Conservation (phyloP, 2,888 invertebrate species). For the Cerastis rubricosa region DNA sequence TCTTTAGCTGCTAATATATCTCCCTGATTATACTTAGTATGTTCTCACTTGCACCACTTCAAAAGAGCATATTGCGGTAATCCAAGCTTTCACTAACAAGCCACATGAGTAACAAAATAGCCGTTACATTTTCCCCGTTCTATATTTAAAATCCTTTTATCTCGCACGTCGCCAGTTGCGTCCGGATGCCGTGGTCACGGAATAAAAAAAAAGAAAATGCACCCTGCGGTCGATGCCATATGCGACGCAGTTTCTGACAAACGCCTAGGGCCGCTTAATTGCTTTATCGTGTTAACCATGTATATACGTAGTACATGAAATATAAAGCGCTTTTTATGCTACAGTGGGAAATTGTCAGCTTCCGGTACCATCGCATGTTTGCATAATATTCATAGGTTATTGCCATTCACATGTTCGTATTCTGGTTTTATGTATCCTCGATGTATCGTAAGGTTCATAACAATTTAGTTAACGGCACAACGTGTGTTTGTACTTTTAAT, state of each 20-base stretch:
- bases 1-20: background rate
- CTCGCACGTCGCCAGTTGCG: constrained; percentile 68
- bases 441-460: constrained; percentile 20
- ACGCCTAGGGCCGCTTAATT: constrained; percentile 59
- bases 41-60: constrained; percentile 46
- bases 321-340: constrained; percentile 50
- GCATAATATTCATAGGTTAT: constrained; percentile 45
- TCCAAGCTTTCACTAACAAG: constrained; percentile 48
- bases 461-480: constrained; percentile 36
- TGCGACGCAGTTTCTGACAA: constrained; percentile 70
- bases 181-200: constrained; percentile 69
- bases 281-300: constrained; percentile 58
- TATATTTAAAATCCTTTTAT: constrained; percentile 85
- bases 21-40: background rate
- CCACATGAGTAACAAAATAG: constrained; percentile 61
- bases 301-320: constrained; percentile 8
- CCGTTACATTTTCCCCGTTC: constrained; percentile 77
- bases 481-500: constrained; percentile 20
- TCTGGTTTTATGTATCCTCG: constrained; percentile 34
- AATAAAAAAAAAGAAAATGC: constrained; percentile 72
- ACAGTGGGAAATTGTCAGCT: constrained; percentile 30
- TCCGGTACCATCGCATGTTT: constrained; percentile 42
- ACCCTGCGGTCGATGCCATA: constrained; percentile 73
- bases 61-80: constrained; percentile 38
- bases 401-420: constrained; percentile 24